Base-by-base conservation (phyloP, 2,888 invertebrate species). In the Diplolepis rosae region DNA sequence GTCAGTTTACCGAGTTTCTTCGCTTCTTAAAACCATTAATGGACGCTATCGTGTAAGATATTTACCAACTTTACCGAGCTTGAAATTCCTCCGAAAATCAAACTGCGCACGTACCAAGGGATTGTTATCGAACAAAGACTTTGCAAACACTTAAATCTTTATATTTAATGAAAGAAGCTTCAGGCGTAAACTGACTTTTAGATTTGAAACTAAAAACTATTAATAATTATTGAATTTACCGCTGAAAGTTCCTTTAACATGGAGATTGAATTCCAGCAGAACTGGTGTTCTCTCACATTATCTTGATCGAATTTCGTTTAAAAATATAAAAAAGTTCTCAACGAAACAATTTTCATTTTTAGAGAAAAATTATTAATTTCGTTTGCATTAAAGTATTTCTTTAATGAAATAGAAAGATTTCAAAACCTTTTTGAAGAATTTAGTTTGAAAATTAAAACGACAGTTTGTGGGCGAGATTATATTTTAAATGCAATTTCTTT, bases 151-250 rank as follows among this genome's bases (percentile, higher is more conserved):
- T 9, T 13, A 39, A 35, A 35, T 61, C 24, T 61, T 39, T 24
- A 39, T 61, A 61, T 35, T 61, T 61, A 61, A 61, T 61, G 24
- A 61, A 61, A 61, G 61, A 61, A 35, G 61, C 24, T 61, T 61
- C 24, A 7, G 24, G 35, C 24, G 11, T 39, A 39, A 61, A 24
- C 61, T 61, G 39, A 18, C 66, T 66, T 66, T 32, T 48, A 1
- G 30, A 48, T 50, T 66, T 5, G 28, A 4, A 28, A 28, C 48
- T 48, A 18, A 22, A 48, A 13, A 7, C 27, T 66, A 32, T 30
- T 66, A 24, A 32, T 32, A 48, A 48, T 48, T 15, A 18, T 48
- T 22, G 9, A 28, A 24, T 56, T 28, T 48, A 15, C 66, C 24
- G 28, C 45, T 15, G 42, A 22, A 45, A 15, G 48, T 66, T 27